Base-by-base conservation (phyloP, 92 coral and sea anemone genomes). In the Palythoa grandis region DNA sequence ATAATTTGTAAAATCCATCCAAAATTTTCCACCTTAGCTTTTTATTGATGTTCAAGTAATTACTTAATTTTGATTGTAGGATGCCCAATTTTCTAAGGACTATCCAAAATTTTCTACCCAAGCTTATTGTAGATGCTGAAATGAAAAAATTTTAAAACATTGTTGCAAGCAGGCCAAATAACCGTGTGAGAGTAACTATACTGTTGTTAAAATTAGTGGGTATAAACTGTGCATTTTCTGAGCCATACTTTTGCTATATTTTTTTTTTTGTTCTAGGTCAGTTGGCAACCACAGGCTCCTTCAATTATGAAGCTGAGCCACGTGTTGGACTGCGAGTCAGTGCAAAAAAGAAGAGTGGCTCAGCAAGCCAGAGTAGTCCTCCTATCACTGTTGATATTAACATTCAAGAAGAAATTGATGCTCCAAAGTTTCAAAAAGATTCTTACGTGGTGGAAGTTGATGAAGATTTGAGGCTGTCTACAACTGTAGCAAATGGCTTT, bases 241-340 rank as follows among this genome's bases (percentile, higher is more conserved):
- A 29, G 35, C 1, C 35, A 29, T 29, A 29, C 1, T 29, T 29
- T 1, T 29, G 35, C 1, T 29, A 1, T 29, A 29, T 52, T 52
- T 16, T 60, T 52, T 58, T 15, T 67, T 88, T 1, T 58, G 29
- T 50, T 85, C 19, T 48, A 93, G 97, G 97, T 8, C 84, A 68
- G 25, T 77, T 93, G 60, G 72, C 93, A 29, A 87, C 90, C n/a
- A 63, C 67, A 39, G 82, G 87, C 10, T 89, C 92, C 63, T 94
- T 94, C 75, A 92, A 94, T 54, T 94, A 94, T 85, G 98, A 94
- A 82, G 88, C 47, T 22, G 86, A 83, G 19, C 67, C 85, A 15
- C 89, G 82, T 47, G 87, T 88, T 70, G 72, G 70, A 72, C 92
- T 90, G 67, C 74, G 76, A 35, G 83, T 93, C 24, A 78, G 85